Conservation (phyloP, 92 coral and sea anemone genomes). For the Phymanthus crucifer region DNA sequence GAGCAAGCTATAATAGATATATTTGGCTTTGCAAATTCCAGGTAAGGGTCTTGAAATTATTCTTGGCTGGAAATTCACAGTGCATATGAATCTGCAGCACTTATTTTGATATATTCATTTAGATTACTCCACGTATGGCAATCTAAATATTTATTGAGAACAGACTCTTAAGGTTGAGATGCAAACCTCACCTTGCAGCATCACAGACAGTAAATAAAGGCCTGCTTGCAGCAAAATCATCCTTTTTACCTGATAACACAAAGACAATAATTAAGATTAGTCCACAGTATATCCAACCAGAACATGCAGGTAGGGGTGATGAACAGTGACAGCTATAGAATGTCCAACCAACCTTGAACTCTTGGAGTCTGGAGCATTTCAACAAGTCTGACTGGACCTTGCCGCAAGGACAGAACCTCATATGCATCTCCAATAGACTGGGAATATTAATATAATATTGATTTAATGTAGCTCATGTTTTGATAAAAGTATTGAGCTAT, state of each 20-base stretch:
- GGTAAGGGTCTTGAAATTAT: too few species aligned
- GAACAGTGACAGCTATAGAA: too few species aligned
- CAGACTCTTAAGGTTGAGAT: slow-evolving; percentile 1
- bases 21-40: too few species aligned
- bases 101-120: neutral
- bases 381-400: slow-evolving; percentile 94
- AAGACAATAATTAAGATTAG: slow-evolving; percentile 1
- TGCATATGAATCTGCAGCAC: too few species aligned
- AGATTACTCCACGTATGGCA: too few species aligned
- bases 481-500: neutral
- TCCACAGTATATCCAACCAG: neutral
- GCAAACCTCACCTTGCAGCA: slow-evolving; percentile 83
- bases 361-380: slow-evolving; percentile 85
- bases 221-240: slow-evolving; percentile 82
- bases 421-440: slow-evolving; percentile 97
- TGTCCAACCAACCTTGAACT: slow-evolving; percentile 38
- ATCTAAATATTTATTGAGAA: neutral
- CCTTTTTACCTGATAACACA: slow-evolving; percentile 46
- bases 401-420: slow-evolving; percentile 89
- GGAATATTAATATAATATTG: neutral
- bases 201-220: slow-evolving; percentile 97
- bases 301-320: too few species aligned
- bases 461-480: neutral
- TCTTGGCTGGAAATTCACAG: too few species aligned
- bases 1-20: too few species aligned